These are phyloP conservation scores for Fratercula arctica DNA, from an alignment of 2,797 vertebrate genomes.

Conservation along the genomic window DNA sequence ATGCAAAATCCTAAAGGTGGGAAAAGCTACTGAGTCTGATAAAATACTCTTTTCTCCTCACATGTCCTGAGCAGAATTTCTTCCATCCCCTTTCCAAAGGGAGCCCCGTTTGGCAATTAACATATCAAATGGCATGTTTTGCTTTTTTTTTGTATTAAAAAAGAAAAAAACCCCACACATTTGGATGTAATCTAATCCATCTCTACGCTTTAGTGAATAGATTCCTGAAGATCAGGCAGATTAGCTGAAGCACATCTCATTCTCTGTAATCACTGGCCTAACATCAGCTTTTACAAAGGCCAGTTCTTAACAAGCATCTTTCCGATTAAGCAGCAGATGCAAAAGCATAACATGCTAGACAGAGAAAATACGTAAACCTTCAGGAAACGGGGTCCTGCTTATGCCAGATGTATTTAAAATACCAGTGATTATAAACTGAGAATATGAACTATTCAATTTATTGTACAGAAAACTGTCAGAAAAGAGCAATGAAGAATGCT, in stretches of 20 bases:
- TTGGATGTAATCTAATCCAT: neutral
- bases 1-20: neutral
- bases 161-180: no score
- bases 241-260: neutral
- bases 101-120: neutral
- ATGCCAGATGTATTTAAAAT: neutral
- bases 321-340: neutral
- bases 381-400: neutral
- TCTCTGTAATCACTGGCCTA: neutral
- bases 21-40: neutral
- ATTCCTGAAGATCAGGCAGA: neutral
- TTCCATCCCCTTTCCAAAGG: neutral
- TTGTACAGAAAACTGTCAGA: neutral
- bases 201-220: neutral
- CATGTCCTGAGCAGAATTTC: neutral
- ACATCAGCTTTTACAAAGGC: neutral
- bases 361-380: neutral
- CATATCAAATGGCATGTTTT: neutral
- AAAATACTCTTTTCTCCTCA: neutral
- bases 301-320: neutral
- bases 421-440: neutral
- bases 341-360: neutral
- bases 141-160: neutral
- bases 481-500: neutral
- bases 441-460: neutral